A percentile compares a stretch with the other conserved stretches of the same genome.
Conservation (phyloP, 2,113 vertebrate species). For the Maccullochella peelii region DNA sequence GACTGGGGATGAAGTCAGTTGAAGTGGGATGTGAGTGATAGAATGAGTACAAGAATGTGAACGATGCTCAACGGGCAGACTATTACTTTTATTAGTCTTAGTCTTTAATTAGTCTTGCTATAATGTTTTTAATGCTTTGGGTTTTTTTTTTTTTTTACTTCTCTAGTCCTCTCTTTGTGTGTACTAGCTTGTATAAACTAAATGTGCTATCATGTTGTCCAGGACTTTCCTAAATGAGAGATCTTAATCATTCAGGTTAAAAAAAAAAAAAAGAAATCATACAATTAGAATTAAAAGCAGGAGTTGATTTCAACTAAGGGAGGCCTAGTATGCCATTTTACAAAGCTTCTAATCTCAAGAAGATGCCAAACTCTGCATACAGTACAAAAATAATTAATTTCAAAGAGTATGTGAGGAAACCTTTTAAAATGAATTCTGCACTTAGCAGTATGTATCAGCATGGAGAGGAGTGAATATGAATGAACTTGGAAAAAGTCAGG, state of each 20-base stretch:
- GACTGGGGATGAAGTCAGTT: not conserved
- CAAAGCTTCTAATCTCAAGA: conserved; percentile 19
- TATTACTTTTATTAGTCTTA: not conserved
- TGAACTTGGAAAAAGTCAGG: conserved; percentile 1
- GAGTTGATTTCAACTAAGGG: conserved; percentile 46
- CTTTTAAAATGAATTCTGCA: conserved; percentile 27
- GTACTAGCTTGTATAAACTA: not conserved
- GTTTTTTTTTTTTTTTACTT: not conserved
- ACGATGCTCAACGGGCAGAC: not conserved
- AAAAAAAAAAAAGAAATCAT: conserved; percentile 12
- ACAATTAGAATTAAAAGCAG: conserved; percentile 24
- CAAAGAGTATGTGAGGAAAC: not conserved
- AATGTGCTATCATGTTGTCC: conserved; percentile 6
- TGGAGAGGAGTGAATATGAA: not conserved
- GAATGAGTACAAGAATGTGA: not conserved
- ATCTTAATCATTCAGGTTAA: not conserved
- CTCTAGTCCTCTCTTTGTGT: not conserved
- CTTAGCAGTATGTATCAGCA: not conserved
- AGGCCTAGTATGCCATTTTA: conserved; percentile 9
- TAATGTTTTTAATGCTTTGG: not conserved
- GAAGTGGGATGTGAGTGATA: conserved; percentile 3
- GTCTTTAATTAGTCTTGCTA: not conserved
- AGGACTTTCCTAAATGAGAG: not conserved
- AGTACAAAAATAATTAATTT: conserved; percentile 25
- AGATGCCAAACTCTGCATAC: not conserved